Evolutionary conservation across 2,113 vertebrate species (phyloP), one percentile per base, ranked within the genome.

Genomic region (Dolichallabes microphthalmus): DNA sequence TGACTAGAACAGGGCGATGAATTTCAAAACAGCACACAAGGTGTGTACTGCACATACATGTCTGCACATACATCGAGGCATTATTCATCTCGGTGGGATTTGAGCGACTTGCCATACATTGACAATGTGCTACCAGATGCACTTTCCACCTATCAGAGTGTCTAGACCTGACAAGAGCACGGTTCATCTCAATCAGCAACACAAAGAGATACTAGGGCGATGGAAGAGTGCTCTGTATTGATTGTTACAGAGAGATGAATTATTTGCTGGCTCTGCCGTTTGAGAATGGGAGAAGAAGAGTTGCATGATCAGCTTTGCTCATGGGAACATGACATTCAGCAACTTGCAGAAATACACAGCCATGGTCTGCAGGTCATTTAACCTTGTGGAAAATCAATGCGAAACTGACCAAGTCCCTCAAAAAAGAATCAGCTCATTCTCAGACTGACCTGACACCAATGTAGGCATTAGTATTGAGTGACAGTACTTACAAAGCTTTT

Each of bases 171-270:
- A 60, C 86, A 86, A 90, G 88, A 89, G 86, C 85, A 79, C 71
- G 86, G 89, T 91, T 93, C 91, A 92, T 91, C 92, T 89, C 92
- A 93, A 93, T 95, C 93, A 94, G 87, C 63, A 78, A 35, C 27
- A 83, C 69, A 91, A 88, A 91, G 89, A 89, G 88, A 90, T 81
- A 87, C 86, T 76, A 71, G 71, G 80, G 83, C 22, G 2, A 85
- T 1, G 68, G 27, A 61, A 78, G 82, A 87, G 89, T 83, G 85
- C 58, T 68, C 85, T 61, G 39, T 93, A 94, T 94, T 93, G 93
- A 94, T 93, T 93, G 89, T 52, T 83, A 55, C 86, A 86, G 61
- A 91, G 88, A 89, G 90, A 92, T 91, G 90, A 94, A 91, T 91
- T 92, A 92, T 92, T 91, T 92, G 90, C 93, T 90, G 90, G 90